Conservation (phyloP, 2,797 vertebrate species). For the Thamnophis elegans region DNA sequence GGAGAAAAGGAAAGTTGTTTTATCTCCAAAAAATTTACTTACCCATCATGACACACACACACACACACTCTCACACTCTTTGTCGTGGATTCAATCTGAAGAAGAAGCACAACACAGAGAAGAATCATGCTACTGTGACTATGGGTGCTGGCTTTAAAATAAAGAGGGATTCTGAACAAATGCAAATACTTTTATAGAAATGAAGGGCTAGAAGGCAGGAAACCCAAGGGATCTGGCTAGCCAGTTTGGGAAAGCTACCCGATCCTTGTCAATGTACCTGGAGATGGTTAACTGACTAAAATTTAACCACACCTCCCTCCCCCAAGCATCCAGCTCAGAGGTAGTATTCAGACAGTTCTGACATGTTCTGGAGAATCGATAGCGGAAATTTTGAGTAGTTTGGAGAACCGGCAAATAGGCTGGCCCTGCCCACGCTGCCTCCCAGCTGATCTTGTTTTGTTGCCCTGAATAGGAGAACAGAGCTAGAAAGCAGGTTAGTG, state of each 20-base stretch:
- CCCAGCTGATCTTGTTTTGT: too few species aligned
- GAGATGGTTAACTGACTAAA: background rate
- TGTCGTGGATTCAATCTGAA: background rate
- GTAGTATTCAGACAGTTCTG: too few species aligned
- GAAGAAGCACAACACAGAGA: background rate
- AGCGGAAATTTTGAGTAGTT: too few species aligned
- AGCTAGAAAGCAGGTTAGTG: too few species aligned
- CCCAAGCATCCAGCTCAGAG: too few species aligned
- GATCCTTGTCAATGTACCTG: background rate
- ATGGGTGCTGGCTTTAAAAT: background rate
- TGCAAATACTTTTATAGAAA: background rate
- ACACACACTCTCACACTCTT: background rate
- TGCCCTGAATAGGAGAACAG: too few species aligned
- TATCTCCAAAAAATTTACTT: background rate
- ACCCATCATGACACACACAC: background rate
- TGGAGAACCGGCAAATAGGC: too few species aligned
- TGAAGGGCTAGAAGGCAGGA: background rate
- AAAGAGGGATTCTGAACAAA: background rate
- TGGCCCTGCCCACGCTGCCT: too few species aligned
- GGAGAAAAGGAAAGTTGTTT: background rate
- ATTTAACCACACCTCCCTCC: too few species aligned
- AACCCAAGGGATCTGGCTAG: background rate
- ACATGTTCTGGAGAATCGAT: too few species aligned
- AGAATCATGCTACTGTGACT: background rate
- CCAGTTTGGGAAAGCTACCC: background rate